Percentiles rank a stretch among this genome's conserved stretches.
Evolutionary conservation across 2,113 vertebrate species (phyloP).

Genomic region (Ranitomeya imitator): DNA sequence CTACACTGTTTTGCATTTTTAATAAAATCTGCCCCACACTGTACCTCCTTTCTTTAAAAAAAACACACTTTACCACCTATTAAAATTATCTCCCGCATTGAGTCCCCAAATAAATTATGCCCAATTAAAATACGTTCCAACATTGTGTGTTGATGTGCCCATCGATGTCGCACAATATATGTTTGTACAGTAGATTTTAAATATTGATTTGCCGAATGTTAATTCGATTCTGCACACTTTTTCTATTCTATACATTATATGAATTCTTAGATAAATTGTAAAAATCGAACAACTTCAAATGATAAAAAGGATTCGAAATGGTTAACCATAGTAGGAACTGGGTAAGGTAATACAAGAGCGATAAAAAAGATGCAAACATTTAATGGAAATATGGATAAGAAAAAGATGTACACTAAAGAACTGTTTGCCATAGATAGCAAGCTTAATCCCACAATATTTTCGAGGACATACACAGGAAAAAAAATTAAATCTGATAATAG

Average conservation of each 20-base stretch:
- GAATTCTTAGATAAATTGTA: background rate
- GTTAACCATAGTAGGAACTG: background rate
- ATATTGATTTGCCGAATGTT: background rate
- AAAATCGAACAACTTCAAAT: background rate
- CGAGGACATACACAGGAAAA: background rate
- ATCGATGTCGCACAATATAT: no score
- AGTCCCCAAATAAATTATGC: no score
- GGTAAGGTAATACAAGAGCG: background rate
- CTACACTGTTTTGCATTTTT: no score
- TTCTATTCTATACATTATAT: background rate
- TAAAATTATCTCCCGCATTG: no score
- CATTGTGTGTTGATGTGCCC: no score
- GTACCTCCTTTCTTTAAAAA: no score
- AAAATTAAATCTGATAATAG: slow-evolving; percentile 16
- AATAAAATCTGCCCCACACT: no score
- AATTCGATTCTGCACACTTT: background rate
- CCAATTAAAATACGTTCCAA: no score
- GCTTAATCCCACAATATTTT: slow-evolving; percentile 12
- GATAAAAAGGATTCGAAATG: background rate
- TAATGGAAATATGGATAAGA: background rate
- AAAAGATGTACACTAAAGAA: background rate
- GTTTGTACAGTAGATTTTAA: no score
- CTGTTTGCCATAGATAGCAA: background rate
- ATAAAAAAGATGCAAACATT: background rate
- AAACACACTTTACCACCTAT: no score